phyloP scores from a whole-genome alignment of 2,888 invertebrate genomes.

The Lutraria lutraria region DNA sequence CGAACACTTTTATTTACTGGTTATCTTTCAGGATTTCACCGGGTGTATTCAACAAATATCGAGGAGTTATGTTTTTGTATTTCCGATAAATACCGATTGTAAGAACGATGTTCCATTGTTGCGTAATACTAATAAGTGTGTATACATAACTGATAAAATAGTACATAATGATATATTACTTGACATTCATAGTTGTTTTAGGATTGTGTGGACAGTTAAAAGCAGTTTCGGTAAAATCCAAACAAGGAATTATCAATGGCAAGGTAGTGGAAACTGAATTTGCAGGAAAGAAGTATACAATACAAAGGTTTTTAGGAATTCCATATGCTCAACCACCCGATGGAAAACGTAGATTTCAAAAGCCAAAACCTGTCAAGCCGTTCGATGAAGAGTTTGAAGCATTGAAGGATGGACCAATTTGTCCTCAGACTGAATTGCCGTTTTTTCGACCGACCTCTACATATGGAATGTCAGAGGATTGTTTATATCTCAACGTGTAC shows the following conservation, averaged over 20 bases:
- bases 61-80: too few relatives aligned
- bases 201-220: too few relatives aligned
- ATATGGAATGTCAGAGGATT: slow-evolving; percentile 91
- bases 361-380: neutral
- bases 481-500: slow-evolving; percentile 97
- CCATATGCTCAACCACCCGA: slow-evolving; percentile 29
- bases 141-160: too few relatives aligned
- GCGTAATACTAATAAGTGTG: too few relatives aligned
- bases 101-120: too few relatives aligned
- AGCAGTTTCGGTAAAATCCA: neutral
- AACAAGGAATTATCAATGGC: slow-evolving; percentile 28
- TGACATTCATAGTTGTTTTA: too few relatives aligned
- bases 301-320: slow-evolving; percentile 21
- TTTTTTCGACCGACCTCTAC: neutral
- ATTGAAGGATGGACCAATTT: neutral
- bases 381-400: slow-evolving; percentile 20
- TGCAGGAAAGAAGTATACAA: neutral
- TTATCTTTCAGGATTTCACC: too few relatives aligned
- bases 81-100: too few relatives aligned
- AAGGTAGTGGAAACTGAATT: neutral
- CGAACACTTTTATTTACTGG: too few relatives aligned
- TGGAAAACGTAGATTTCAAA: slow-evolving; percentile 15
- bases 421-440: neutral
- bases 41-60: too few relatives aligned
- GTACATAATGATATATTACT: too few relatives aligned